Conservation (phyloP, 2,113 vertebrate species). For the Cyrtonyx montezumae region DNA sequence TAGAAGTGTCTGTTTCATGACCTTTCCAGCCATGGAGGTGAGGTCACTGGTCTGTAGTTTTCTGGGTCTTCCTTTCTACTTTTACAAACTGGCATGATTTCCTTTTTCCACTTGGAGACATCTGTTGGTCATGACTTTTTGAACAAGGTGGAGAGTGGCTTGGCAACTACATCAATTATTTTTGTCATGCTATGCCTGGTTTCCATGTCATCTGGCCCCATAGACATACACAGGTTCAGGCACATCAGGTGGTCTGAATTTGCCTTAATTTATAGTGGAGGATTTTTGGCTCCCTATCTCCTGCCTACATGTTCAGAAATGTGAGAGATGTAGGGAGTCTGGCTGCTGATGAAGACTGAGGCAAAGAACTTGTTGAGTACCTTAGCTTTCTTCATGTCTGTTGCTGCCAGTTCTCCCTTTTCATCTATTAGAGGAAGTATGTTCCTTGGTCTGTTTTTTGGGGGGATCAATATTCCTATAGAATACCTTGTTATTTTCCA, state of each 20-base stretch:
- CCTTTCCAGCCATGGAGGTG: background rate
- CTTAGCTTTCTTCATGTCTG: background rate
- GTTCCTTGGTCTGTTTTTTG: too few species aligned
- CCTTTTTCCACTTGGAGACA: background rate
- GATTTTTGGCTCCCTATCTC: background rate
- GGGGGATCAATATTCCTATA: too few species aligned
- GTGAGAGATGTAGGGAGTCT: background rate
- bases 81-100: background rate
- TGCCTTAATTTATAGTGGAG: background rate
- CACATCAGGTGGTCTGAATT: background rate
- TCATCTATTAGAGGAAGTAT: background rate
- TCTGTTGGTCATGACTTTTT: background rate
- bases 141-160: background rate
- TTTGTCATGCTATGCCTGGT: background rate
- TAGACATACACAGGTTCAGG: background rate
- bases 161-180: background rate
- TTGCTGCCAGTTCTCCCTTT: background rate
- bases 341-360: background rate
- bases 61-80: background rate
- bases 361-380: background rate
- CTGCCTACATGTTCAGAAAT: background rate
- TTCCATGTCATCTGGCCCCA: background rate
- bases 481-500: too few species aligned
- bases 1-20: background rate
- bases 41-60: too few species aligned